These are phyloP conservation scores for Vultur gryphus DNA, from an alignment of 2,797 vertebrate genomes.

Conservation along the genomic window DNA sequence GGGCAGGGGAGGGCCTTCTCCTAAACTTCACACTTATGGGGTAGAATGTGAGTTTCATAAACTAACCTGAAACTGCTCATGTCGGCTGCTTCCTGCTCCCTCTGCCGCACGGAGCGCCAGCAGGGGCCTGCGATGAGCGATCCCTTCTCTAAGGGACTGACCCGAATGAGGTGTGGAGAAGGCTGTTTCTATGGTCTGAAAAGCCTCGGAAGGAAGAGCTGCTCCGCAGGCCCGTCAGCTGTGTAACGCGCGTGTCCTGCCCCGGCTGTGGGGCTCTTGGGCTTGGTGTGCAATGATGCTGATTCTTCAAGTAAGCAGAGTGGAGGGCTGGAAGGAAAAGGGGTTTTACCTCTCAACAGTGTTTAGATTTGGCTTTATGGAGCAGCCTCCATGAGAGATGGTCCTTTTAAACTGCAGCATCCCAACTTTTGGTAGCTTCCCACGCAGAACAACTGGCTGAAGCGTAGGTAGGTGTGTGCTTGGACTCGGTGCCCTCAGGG, in stretches of 20 bases:
- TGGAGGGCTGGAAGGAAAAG: not conserved
- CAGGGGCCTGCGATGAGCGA: rapidly evolving
- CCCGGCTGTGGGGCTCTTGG: not conserved
- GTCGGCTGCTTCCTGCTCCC: rapidly evolving
- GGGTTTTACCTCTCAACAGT: not conserved
- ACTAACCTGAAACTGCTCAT: not conserved
- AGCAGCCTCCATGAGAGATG: rapidly evolving
- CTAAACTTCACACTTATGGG: rapidly evolving
- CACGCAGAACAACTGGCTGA: rapidly evolving
- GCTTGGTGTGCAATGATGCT: rapidly evolving
- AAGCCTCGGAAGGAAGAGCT: not conserved
- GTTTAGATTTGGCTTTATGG: not conserved
- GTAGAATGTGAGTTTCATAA: not conserved
- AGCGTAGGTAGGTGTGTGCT: not conserved
- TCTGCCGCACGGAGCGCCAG: rapidly evolving
- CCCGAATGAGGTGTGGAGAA: rapidly evolving
- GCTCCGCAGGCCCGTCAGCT: rapidly evolving
- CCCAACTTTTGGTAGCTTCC: not conserved
- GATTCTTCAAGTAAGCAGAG: not conserved
- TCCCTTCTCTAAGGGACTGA: not conserved
- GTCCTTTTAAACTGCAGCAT: too few species aligned
- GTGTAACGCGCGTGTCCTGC: not conserved
- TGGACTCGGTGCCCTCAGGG: not conserved
- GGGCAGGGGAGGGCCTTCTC: not conserved
- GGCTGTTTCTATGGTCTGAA: not conserved